Base-by-base conservation (phyloP, 2,797 vertebrate species). In the Octomys mimax region DNA sequence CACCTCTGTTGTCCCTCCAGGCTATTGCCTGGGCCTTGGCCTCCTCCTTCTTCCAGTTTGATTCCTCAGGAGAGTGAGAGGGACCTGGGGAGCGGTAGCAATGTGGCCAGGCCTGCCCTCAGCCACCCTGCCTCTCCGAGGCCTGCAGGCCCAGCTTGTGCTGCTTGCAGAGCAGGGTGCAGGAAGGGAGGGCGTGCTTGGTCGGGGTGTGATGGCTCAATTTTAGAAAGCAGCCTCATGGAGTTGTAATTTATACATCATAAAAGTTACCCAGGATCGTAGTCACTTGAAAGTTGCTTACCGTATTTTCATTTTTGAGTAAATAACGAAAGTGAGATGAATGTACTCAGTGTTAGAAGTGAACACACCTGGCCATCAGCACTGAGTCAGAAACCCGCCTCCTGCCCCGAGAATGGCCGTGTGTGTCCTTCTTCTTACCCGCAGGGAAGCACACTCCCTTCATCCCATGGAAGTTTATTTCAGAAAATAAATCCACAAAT, bases 221-320 rank as follows among this genome's bases (percentile, higher is more conserved):
- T 81, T 75, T 91, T 61, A 33, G 62, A 87, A 77, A 82, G 16
- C 18, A 82, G 57, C 19, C 84, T 52, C 88, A 52, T 31, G 66
- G 61, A 85, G 22, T 70, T 80, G 24, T 68, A 89, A 85, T 91
- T 83, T 83, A 36, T 11, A 77, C 24, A 66, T 28, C 46, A 57
- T 88, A 39, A 92, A 49, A 93, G 24, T 46, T 21, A 86, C 33
- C 6, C 5, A 79, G 71, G 77, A 78, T 75, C 28, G 42, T 78
- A 31, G 39, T 89, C 66, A 62, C 77, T 95, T 96, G 42, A 70
- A 75, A 90, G 54, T 71, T 78, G 7, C 77, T 78, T 54, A 78
- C 94, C 75, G 39, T 77, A 83, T 79, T 71, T 59, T 62, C 12
- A 6, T 52, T 70, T 94, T 83, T 80, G 54, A 18, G 19, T 52